A percentile compares a stretch with the other conserved stretches of the same genome.
Evolutionary conservation across 2,888 invertebrate genomes (phyloP).

Genomic region (Phasia obesa): DNA sequence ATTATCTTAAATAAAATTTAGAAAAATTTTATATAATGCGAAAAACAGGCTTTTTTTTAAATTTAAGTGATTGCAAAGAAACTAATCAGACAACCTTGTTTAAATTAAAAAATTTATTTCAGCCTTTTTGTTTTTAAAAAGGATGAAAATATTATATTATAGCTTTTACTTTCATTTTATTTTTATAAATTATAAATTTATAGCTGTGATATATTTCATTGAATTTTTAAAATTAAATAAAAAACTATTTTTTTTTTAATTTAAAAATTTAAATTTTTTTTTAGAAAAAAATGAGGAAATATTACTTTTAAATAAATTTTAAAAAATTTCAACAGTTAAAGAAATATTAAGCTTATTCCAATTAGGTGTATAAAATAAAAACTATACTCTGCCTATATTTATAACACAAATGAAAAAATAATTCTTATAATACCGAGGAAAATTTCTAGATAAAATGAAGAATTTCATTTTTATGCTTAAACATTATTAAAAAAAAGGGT

Average conservation of each 20-base stretch:
- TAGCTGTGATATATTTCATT: constrained; percentile 66
- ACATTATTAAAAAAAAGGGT: neutral
- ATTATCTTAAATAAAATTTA: too few species aligned
- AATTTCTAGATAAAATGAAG: too few species aligned
- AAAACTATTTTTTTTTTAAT: neutral
- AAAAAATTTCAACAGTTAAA: neutral
- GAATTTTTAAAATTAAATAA: constrained; percentile 27
- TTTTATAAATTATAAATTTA: constrained; percentile 41
- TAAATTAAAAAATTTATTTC: too few species aligned
- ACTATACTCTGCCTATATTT: too few species aligned
- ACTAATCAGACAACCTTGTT: too few species aligned
- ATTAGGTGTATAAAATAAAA: too few species aligned
- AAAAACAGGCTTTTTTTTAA: too few species aligned
- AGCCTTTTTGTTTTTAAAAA: neutral
- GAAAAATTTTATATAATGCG: too few species aligned
- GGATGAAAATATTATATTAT: neutral
- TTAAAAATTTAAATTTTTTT: neutral
- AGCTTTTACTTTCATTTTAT: constrained; percentile 11
- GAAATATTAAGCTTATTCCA: too few species aligned
- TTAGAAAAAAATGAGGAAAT: neutral
- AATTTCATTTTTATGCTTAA: neutral
- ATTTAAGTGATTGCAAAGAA: too few species aligned
- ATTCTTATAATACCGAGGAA: too few species aligned
- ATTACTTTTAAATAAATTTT: neutral
- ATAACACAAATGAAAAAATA: too few species aligned